Base-by-base conservation (phyloP, 2,797 vertebrate species). In the Sebastes minor region DNA sequence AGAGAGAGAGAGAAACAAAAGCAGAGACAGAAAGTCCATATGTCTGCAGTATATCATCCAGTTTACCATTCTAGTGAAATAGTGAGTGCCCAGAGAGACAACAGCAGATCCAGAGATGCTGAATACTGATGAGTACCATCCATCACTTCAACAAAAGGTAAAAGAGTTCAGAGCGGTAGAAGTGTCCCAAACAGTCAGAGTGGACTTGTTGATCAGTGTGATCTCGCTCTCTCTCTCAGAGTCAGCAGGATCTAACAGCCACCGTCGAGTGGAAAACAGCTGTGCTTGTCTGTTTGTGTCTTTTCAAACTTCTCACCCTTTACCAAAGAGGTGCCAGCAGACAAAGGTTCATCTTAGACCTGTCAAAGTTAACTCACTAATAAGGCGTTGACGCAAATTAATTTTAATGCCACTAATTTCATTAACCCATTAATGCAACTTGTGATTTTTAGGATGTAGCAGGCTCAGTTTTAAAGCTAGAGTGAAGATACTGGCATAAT, bases 91-190 rank as follows among this genome's bases (percentile, higher is more conserved):
- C 52, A 46, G 57, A 62, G 77, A 73, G 52, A 71, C 13, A 6
- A 52, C 64, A 71, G 59, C 20, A 35, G 55, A 72, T 80, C 38
- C 56, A 55, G 68, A 71, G 66, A 80, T 27, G 46, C 69, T 80
- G 81, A 82, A 85, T 82, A 76, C 80, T 65, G 71, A 84, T 73
- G 46, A 80, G 76, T 6, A 8, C 52, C 78, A 87, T 84, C 82
- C 86, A 74, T 82, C 79, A 84, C 65, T 68, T 49, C 49, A 78
- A 30, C 61, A 71, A 76, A 25, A 79, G 64, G 42, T 52, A 60
- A 55, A 61, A 78, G 63, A 78, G 59, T 76, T 80, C 35, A 69
- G 66, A 35, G 49, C 66, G 3, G n/a, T 70, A 4, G 27, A 60
- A 53, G 35, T 53, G 67, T 57, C 35, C 49, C 16, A 56, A 35